A percentile compares a stretch with the other conserved stretches of the same genome.
Conservation (phyloP, 2,888 invertebrate genomes). For the Nomada fucata region DNA sequence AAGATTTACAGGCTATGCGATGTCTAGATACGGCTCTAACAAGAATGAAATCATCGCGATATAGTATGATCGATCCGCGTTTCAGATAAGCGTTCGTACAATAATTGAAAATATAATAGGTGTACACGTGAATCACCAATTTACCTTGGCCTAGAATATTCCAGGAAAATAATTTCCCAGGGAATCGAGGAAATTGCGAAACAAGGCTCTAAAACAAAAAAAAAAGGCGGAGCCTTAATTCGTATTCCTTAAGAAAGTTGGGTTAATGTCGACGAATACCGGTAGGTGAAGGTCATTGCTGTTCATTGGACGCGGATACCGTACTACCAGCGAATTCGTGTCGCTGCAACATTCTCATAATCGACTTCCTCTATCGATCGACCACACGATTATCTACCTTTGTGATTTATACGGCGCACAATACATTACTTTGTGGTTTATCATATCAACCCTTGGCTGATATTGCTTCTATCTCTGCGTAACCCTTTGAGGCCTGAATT, state of each 20-base stretch:
- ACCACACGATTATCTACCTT: background rate
- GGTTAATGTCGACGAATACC: slow-evolving; percentile 52
- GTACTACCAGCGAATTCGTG: slow-evolving; percentile 28
- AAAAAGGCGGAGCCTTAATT: slow-evolving; percentile 24
- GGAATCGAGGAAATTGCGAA: background rate
- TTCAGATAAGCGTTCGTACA: background rate
- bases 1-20: background rate
- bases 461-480: no score
- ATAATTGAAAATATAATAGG: no score
- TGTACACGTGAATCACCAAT: no score
- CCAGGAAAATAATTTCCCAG: background rate
- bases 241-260: slow-evolving; percentile 32
- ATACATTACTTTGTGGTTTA: no score
- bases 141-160: background rate
- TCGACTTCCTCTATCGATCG: slow-evolving; percentile 35
- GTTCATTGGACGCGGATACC: slow-evolving; percentile 40
- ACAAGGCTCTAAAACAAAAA: background rate
- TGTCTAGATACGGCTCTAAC: no score
- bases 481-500: no score
- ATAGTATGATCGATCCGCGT: background rate
- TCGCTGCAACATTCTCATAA: slow-evolving; percentile 19
- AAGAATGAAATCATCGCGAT: background rate
- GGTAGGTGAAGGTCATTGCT: slow-evolving; percentile 61
- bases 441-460: no score
- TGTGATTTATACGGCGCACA: no score